Percentiles rank a stretch among this genome's conserved stretches.
Conservation (phyloP, 2,888 invertebrate genomes). For the Oscheius myriophilus region DNA sequence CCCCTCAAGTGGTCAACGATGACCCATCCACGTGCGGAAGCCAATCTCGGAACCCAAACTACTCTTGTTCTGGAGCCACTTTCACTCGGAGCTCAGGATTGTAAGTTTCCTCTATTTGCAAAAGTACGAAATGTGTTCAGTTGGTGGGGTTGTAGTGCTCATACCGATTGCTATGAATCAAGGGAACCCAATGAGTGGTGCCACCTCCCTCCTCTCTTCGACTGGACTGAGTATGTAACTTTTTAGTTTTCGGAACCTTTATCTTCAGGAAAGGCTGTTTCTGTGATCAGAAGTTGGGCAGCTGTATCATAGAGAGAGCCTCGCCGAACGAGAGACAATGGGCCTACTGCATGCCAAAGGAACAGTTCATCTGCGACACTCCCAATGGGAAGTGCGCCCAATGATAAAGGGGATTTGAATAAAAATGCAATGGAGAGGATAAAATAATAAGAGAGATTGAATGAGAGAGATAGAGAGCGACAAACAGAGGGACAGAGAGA, state of each 20-base stretch:
- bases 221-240: constrained; percentile 22
- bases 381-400: constrained; percentile 2
- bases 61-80: constrained; percentile 16
- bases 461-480: too few relatives aligned
- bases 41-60: constrained; percentile 14
- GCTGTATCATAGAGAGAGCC: constrained; percentile 19
- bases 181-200: constrained; percentile 29
- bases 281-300: constrained; percentile 17
- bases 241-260: not conserved
- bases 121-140: not conserved
- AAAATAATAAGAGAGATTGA: too few relatives aligned
- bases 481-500: too few relatives aligned
- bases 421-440: too few relatives aligned
- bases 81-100: constrained; percentile 19
- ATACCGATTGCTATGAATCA: constrained; percentile 7
- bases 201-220: not conserved
- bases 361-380: constrained; percentile 10
- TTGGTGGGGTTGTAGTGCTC: not conserved
- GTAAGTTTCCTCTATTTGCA: not conserved
- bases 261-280: constrained; percentile 26
- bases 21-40: constrained; percentile 4
- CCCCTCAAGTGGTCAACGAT: not conserved
- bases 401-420: too few relatives aligned
- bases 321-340: constrained; percentile 2
- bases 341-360: constrained; percentile 18